phyloP scores from a whole-genome alignment of 2,888 invertebrate species.

The Candidula unifasciata region DNA sequence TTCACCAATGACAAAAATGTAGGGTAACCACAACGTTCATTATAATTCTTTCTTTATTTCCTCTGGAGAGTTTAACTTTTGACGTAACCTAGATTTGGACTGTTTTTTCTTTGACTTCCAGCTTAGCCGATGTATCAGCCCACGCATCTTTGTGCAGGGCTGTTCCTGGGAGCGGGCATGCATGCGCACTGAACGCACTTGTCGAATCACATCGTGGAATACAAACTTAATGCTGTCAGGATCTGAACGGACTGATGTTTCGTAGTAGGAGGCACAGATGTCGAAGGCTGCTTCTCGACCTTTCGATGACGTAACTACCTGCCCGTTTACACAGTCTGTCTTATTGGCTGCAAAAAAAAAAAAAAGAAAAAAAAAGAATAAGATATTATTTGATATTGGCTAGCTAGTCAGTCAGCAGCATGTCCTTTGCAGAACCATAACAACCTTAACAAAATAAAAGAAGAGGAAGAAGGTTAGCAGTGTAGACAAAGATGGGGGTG shows the following conservation, averaged over 20 bases:
- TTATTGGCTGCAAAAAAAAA: conserved; percentile 47
- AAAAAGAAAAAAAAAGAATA: not conserved
- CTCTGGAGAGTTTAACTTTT: conserved; percentile 12
- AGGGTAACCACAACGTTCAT: not conserved
- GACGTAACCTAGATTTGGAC: conserved; percentile 33
- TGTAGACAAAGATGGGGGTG: not conserved
- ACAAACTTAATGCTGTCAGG: conserved; percentile 45
- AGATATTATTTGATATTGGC: not conserved
- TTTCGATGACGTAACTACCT: conserved; percentile 45
- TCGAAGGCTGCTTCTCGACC: conserved; percentile 54
- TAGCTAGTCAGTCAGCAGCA: no score
- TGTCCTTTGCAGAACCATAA: no score
- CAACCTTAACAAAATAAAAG: not conserved
- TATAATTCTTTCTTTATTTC: not conserved
- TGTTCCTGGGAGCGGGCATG: conserved; percentile 66
- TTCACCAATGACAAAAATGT: not conserved
- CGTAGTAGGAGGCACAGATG: conserved; percentile 54
- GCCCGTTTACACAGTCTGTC: conserved; percentile 30
- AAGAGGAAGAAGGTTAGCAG: not conserved
- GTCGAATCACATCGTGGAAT: conserved; percentile 57
- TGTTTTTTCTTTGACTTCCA: conserved; percentile 35
- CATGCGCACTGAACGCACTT: conserved; percentile 52
- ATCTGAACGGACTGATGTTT: conserved; percentile 51
- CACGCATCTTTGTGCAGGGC: conserved; percentile 40
- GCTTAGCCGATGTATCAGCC: conserved; percentile 48